Evolutionary conservation across 2,113 vertebrate genomes (phyloP), one percentile per base, ranked within the genome.

Genomic region (Tachuris rubrigastra): DNA sequence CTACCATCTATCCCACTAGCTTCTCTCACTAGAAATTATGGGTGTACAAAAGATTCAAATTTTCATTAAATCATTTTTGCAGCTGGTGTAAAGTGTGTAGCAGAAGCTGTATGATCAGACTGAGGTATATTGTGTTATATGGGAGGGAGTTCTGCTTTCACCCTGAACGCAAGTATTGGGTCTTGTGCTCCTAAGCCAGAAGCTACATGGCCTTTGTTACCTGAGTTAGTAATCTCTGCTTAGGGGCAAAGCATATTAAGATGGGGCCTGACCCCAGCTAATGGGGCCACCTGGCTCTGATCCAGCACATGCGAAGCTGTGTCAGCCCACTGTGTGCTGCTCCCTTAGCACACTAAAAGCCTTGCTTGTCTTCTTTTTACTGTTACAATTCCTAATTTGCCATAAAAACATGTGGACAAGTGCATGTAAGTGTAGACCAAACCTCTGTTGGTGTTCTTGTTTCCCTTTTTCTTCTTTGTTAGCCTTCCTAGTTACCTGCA

Each of bases 121-220:
- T 13, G 66, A 56, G 20, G 31, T 14, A 21, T 4, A 5, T 4
- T 37, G 49, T 14, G 25, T 8, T 17, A 8, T 1, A 44, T 3
- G 49, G 44, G 37, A 72, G 30, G 21, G 13, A 79, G 75, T 25
- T n/a, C 82, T 89, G 68, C 27, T 39, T n/a, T 89, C 56, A 8
- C 9, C 14, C 87, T 31, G 30, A 44, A n/a, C 3, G 0, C 52
- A n/a, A 60, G 30, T 6, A 11, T 3, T 28, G 39, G 6, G 7
- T 39, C 28, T 41, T 41, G 22, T 41, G 47, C 22, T 79, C 44
- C 55, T 47, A 8, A 72, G 42, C 2, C 59, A 66, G 56, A 71
- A 81, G 42, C n/a, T 76, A 1, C 0, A 0, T 55, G 56, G 17
- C 31, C 24, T 85, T 27, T 14, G 2, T 31, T 22, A 21, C 42